Conservation (phyloP, 1,140 invertebrate genomes). For the Popillia japonica region DNA sequence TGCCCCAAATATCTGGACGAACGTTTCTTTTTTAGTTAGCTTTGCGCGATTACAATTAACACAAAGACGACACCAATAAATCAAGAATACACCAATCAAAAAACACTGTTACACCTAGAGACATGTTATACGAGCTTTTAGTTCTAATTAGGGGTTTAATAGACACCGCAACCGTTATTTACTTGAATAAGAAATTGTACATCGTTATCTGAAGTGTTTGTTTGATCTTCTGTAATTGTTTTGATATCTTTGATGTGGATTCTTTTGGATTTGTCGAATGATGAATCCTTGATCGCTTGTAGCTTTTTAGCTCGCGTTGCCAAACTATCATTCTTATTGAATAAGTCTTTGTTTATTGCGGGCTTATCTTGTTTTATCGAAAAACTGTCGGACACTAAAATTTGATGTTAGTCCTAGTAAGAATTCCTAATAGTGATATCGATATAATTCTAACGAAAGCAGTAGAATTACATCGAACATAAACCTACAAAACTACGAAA, state of each 20-base stretch:
- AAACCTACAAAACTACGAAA: too few species aligned
- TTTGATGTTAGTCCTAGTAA: too few species aligned
- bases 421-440: too few species aligned
- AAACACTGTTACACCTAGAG: not conserved
- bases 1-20: not conserved
- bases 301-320: slow-evolving; percentile 54
- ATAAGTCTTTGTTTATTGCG: slow-evolving; percentile 43
- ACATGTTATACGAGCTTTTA: slow-evolving; percentile 14
- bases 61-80: slow-evolving; percentile 8
- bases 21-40: not conserved
- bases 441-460: too few species aligned
- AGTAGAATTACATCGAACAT: too few species aligned
- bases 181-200: slow-evolving; percentile 68
- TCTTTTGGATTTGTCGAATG: slow-evolving; percentile 44
- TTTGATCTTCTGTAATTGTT: slow-evolving; percentile 55
- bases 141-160: slow-evolving; percentile 39
- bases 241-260: slow-evolving; percentile 59
- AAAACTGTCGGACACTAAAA: slow-evolving; percentile 48
- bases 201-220: slow-evolving; percentile 60
- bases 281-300: slow-evolving; percentile 51
- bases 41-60: not conserved
- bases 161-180: slow-evolving; percentile 48
- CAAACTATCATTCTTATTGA: slow-evolving; percentile 54
- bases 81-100: not conserved
- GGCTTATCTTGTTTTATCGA: slow-evolving; percentile 46